Evolutionary conservation across 2,113 vertebrate species (phyloP).

Genomic region (Psilopsiagon aurifrons): DNA sequence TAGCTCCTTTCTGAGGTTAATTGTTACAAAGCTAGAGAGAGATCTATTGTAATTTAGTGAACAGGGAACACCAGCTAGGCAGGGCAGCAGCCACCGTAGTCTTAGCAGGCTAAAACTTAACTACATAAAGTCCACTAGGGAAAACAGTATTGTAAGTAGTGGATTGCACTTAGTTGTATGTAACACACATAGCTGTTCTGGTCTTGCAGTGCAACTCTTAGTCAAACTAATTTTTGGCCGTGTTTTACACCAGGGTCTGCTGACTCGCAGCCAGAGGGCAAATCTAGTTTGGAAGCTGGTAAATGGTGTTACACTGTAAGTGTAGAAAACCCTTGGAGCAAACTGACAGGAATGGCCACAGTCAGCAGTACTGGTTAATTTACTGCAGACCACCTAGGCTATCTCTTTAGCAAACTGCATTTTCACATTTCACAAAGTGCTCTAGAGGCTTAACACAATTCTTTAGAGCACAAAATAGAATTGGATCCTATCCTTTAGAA

Average conservation of each 20-base stretch:
- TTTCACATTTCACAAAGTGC: conserved; percentile 21
- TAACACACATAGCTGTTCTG: background rate
- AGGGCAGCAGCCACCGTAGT: background rate
- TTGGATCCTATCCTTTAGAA: background rate
- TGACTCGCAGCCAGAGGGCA: conserved; percentile 24
- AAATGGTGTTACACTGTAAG: conserved; percentile 26
- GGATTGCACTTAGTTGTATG: background rate
- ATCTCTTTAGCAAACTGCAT: conserved; percentile 27
- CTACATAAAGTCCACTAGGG: background rate
- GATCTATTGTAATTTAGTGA: background rate
- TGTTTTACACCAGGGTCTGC: conserved; percentile 10
- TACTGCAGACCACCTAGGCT: conserved; percentile 38
- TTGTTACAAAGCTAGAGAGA: conserved; percentile 37
- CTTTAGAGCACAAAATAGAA: conserved; percentile 30
- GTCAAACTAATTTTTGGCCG: background rate
- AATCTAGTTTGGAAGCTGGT: conserved; percentile 50
- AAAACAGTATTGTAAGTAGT: background rate
- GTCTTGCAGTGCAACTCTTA: background rate
- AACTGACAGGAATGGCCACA: background rate
- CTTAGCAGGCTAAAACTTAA: background rate
- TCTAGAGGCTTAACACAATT: conserved; percentile 14
- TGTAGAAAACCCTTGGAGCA: conserved; percentile 35
- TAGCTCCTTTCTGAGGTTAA: conserved; percentile 41
- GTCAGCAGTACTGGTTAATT: conserved; percentile 55
- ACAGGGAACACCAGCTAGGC: background rate